phyloP scores from a whole-genome alignment of 2,797 vertebrate genomes.

The Anguilla pacifica region DNA sequence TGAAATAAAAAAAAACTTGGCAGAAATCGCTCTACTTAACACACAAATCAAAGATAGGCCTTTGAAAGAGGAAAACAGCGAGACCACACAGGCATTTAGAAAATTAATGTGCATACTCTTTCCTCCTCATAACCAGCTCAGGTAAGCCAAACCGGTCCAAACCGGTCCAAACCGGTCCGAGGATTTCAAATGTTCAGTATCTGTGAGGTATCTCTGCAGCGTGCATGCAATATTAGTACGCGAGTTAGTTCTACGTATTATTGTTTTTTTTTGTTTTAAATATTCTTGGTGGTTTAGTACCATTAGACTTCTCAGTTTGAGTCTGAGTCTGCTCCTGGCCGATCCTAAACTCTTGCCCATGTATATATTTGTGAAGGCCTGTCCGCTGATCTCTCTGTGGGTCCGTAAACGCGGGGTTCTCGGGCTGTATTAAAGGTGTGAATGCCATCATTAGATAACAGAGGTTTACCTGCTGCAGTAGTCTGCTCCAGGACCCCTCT shows the following conservation, averaged over 20 bases:
- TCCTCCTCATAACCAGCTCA: background rate
- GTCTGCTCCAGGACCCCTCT: constrained; percentile 62
- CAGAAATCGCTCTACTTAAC: background rate
- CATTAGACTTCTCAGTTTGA: constrained; percentile 34
- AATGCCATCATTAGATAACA: constrained; percentile 64
- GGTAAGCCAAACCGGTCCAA: background rate
- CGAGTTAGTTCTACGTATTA: constrained; percentile 30
- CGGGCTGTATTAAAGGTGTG: constrained; percentile 55
- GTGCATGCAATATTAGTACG: constrained; percentile 8
- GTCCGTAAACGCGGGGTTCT: constrained; percentile 33
- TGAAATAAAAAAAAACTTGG: background rate
- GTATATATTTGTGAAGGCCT: background rate
- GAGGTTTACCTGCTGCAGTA: constrained; percentile 62
- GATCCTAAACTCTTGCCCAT: background rate
- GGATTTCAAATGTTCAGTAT: background rate
- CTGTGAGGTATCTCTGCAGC: background rate
- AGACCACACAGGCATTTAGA: background rate
- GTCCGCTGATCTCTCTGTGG: constrained; percentile 18
- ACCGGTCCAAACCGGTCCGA: background rate
- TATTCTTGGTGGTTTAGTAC: constrained; percentile 37
- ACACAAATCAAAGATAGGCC: background rate
- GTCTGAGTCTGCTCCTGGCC: constrained; percentile 15
- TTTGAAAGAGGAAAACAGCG: background rate
- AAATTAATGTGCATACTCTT: background rate
- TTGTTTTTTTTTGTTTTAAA: constrained; percentile 23